Base-by-base conservation (phyloP, 2,113 vertebrate genomes). In the Nannobrachium achirus region DNA sequence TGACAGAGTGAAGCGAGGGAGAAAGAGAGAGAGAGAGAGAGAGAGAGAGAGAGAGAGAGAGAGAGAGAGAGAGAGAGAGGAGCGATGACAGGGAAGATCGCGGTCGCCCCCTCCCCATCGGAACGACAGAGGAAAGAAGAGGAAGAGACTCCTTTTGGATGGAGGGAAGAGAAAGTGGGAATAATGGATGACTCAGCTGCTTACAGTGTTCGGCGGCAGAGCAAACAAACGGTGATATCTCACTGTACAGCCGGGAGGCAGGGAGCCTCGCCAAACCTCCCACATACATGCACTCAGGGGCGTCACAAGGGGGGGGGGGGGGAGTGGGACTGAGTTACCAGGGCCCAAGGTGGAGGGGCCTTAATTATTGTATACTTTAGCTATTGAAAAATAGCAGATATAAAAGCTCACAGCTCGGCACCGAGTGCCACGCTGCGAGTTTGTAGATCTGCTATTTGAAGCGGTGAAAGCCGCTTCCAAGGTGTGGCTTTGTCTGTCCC, bases 181-280 rank as follows among this genome's bases (percentile, higher is more conserved):
- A 85, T 85, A 88, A 81, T 72, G 74, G 76, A 85, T 90, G 84
- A 90, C 74, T 90, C 88, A 85, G 84, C 86, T 81, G 79, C 83
- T 89, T 71, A 57, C 71, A 73, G 42, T 83, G 78, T 79, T 66
- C 68, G 41, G 55, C 40, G 11, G 50, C 13, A 56, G 76, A 72
- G 84, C 75, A 78, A 89, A 88, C 79, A 78, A 65, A 74, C 66
- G 3, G 61, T 45, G 66, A 84, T 85, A 87, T 86, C 66, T 76
- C 62, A 78, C 87, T 80, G 73, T 76, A 81, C 61, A 74, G 79
- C 82, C 81, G 69, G 76, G 72, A 71, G 84, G 73, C 0, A 85
- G 85, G 87, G 81, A 88, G 66, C 57, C 64, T 14, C 58, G 84
- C 89, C 81, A 88, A 83, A 73, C 65, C 83, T 86, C 85, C 84